phyloP scores from a whole-genome alignment of 2,113 vertebrate species.

The Spizaetus ornatus region DNA sequence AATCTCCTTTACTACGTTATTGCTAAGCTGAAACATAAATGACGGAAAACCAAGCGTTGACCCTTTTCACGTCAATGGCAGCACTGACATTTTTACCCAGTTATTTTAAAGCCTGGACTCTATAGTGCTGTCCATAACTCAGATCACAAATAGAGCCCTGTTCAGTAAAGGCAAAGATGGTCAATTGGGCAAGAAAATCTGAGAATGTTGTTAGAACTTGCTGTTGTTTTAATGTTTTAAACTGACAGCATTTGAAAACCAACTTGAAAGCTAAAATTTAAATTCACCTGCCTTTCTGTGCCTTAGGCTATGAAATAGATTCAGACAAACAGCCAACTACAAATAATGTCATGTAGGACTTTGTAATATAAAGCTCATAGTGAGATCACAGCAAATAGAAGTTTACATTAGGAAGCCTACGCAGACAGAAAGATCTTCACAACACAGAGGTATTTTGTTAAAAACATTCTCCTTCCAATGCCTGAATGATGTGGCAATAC shows the following conservation, averaged over 20 bases:
- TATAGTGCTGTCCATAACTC: not conserved
- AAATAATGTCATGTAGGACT: constrained; percentile 15
- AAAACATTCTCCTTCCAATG: not conserved
- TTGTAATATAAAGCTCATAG: not conserved
- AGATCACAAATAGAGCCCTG: not conserved
- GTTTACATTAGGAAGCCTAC: not conserved
- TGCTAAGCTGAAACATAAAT: not conserved
- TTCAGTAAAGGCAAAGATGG: not conserved
- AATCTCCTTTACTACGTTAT: not conserved
- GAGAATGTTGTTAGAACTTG: not conserved
- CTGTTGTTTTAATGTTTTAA: constrained; percentile 33
- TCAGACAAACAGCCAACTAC: constrained; percentile 27
- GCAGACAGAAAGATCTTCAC: not conserved
- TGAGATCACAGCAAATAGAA: constrained; percentile 10
- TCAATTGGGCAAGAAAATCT: not conserved
- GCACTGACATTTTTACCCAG: constrained; percentile 4
- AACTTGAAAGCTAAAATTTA: constrained; percentile 30
- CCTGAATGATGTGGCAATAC: not conserved
- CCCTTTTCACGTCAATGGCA: not conserved
- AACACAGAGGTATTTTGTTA: not conserved
- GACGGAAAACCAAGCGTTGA: not conserved
- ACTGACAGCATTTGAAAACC: constrained; percentile 6
- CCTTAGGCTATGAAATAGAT: constrained; percentile 9
- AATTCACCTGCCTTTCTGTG: constrained; percentile 36
- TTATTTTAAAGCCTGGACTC: not conserved